Conservation (phyloP, 2,113 vertebrate genomes). For the Nyctibius bracteatus region DNA sequence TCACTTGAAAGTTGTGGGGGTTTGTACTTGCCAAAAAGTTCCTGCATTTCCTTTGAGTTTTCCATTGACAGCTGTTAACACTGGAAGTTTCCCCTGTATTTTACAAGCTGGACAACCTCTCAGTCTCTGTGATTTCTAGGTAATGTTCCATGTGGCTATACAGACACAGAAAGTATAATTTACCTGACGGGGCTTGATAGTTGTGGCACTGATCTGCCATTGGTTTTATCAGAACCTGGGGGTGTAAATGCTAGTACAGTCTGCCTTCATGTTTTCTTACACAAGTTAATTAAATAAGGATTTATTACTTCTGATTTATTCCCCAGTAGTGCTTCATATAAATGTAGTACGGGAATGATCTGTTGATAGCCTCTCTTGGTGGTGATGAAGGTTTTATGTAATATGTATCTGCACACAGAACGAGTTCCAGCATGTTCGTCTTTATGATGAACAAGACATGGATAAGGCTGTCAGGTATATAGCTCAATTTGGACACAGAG, state of each 20-base stretch:
- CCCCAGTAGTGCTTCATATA: background rate
- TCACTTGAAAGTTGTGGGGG: background rate
- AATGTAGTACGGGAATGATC: background rate
- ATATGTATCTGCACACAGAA: constrained; percentile 28
- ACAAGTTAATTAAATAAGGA: background rate
- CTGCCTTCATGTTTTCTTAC: background rate
- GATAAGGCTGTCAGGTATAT: background rate
- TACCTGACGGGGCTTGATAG: background rate
- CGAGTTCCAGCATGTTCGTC: constrained; percentile 14
- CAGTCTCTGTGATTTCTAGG: background rate
- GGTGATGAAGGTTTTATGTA: constrained; percentile 8
- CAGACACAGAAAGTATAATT: background rate
- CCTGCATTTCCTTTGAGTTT: background rate
- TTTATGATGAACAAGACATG: background rate
- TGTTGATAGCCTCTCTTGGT: background rate
- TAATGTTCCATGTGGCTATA: background rate
- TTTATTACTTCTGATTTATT: background rate
- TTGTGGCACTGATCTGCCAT: background rate
- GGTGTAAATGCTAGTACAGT: background rate
- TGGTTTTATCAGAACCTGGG: background rate
- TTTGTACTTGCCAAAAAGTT: background rate
- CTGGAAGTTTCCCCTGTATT: background rate
- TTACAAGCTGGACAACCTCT: background rate
- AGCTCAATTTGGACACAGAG: background rate
- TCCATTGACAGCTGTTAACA: background rate